These are phyloP conservation scores for Brachionus sp. DNA, from an alignment of 1,140 invertebrate species.

Conservation along the genomic window DNA sequence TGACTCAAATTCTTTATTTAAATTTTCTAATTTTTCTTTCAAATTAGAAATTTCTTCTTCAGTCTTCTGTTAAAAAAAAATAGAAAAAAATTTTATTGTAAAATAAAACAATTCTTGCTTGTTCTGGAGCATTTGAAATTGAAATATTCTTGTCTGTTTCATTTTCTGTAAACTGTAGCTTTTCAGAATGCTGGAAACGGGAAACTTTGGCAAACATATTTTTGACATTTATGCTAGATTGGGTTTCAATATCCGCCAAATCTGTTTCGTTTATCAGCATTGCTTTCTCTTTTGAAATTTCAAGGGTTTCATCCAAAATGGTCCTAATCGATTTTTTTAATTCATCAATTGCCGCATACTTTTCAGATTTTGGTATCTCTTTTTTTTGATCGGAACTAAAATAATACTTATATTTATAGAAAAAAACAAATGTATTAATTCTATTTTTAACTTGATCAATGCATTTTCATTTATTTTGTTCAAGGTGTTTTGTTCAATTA, in stretches of 20 bases:
- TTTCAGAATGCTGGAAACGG: conserved; percentile 59
- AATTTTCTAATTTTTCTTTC: conserved; percentile 53
- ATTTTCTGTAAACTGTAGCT: conserved; percentile 59
- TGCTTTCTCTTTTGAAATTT: conserved; percentile 50
- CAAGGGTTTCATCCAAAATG: not conserved
- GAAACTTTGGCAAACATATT: conserved; percentile 54
- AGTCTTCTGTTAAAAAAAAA: not conserved
- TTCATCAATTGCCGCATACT: not conserved
- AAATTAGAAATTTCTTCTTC: conserved; percentile 45
- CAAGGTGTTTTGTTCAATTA: not conserved
- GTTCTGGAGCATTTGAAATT: conserved; percentile 48
- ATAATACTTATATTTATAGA: not conserved
- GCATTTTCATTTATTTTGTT: not conserved
- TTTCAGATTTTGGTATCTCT: not conserved
- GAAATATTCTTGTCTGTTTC: conserved; percentile 29
- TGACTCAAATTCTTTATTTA: conserved; percentile 53
- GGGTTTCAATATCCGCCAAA: conserved; percentile 49
- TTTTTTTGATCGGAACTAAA: conserved; percentile 19
- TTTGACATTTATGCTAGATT: not conserved
- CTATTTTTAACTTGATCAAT: not conserved
- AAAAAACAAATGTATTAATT: no score
- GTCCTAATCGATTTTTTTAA: not conserved
- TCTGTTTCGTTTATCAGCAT: conserved; percentile 48
- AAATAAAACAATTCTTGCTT: conserved; percentile 48
- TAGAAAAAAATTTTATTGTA: not conserved